phyloP scores from a whole-genome alignment of 2,113 vertebrate species.

The Neodontobutis hainanensis region DNA sequence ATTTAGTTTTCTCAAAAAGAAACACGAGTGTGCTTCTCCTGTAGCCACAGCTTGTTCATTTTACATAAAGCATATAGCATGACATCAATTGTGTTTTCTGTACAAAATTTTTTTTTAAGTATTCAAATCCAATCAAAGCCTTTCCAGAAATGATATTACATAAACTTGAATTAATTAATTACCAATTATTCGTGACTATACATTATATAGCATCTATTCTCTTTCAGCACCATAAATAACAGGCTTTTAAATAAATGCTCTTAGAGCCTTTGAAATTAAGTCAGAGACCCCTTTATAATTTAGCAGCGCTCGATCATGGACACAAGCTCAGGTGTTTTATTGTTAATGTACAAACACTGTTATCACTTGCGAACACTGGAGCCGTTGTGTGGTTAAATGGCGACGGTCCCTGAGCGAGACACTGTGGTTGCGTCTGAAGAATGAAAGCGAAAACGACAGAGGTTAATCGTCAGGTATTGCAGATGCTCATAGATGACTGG shows the following conservation, averaged over 20 bases:
- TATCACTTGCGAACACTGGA: constrained; percentile 1
- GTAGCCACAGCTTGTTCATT: too few relatives aligned
- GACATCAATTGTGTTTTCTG: background rate
- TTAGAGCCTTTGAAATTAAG: background rate
- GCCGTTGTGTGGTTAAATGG: background rate
- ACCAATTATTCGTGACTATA: background rate
- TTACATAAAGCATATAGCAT: too few relatives aligned
- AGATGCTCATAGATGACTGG: background rate
- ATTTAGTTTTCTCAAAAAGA: too few relatives aligned
- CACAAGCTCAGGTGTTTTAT: background rate
- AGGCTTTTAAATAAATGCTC: constrained; percentile 1
- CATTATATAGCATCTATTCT: background rate
- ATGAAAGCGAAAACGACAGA: background rate
- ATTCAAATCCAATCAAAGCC: background rate
- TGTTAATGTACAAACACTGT: background rate
- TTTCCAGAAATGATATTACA: too few relatives aligned
- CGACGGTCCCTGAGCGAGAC: background rate
- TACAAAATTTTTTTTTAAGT: background rate
- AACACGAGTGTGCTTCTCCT: too few relatives aligned
- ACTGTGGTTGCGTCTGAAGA: background rate
- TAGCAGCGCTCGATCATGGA: background rate
- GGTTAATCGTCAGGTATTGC: constrained; percentile 10
- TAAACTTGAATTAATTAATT: too few relatives aligned
- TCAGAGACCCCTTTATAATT: background rate
- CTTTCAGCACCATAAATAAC: background rate